Conservation (phyloP, 2,888 invertebrate species). For the Megalurothrips usitatus region DNA sequence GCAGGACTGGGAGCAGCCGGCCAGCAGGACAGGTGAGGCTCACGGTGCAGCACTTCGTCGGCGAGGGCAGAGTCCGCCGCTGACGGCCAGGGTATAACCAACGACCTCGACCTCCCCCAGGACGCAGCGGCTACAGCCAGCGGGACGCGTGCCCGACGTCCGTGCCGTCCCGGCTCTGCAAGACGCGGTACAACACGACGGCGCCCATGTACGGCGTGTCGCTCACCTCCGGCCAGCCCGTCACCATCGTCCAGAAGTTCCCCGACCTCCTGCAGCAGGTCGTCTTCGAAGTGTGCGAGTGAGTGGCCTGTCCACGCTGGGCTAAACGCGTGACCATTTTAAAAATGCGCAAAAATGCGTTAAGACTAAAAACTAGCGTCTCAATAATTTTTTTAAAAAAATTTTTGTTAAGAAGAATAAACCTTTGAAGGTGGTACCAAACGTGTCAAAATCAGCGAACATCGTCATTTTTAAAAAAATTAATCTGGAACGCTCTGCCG, state of each 20-base stretch:
- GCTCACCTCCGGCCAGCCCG: slow-evolving; percentile 84
- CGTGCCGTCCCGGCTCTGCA: slow-evolving; percentile 73
- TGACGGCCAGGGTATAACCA: neutral
- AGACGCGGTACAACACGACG: slow-evolving; percentile 86
- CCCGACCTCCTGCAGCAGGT: slow-evolving; percentile 88
- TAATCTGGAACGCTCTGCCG: slow-evolving; percentile 14
- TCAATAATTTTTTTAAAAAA: neutral
- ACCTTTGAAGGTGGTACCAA: no score
- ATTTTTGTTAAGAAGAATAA: neutral
- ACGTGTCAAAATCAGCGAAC: no score
- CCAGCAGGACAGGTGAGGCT: slow-evolving; percentile 39
- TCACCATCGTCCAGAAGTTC: slow-evolving; percentile 90
- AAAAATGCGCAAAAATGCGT: no score
- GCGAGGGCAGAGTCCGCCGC: neutral
- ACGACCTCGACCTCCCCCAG: slow-evolving; percentile 40
- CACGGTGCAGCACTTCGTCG: neutral
- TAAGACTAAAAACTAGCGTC: neutral
- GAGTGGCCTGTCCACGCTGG: slow-evolving; percentile 48
- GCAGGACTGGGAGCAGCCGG: slow-evolving; percentile 44
- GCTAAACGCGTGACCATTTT: no score
- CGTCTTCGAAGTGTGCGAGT: slow-evolving; percentile 90
- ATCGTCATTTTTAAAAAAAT: neutral
- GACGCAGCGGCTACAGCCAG: slow-evolving; percentile 47
- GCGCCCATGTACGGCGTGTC: slow-evolving; percentile 95
- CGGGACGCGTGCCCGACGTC: slow-evolving; percentile 52